Conservation (phyloP, 1,140 invertebrate genomes). For the Drosophila mauritiana region DNA sequence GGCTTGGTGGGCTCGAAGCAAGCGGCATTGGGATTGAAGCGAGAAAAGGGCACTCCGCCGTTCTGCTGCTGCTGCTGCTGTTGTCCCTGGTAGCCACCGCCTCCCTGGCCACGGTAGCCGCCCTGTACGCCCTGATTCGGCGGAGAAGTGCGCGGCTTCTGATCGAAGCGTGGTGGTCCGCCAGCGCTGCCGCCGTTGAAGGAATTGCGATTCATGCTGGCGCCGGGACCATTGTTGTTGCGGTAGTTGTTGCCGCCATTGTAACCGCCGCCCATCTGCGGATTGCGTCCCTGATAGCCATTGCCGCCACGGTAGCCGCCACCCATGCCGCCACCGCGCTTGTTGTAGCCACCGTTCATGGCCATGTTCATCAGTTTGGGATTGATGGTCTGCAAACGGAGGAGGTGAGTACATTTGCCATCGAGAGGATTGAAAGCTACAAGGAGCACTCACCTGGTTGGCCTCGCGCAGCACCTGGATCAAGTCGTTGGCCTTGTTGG, state of each 20-base stretch:
- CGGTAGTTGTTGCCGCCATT: slow-evolving; percentile 58
- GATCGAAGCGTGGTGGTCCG: slow-evolving; percentile 59
- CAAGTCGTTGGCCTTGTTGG: slow-evolving; percentile 96
- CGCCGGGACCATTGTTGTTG: slow-evolving; percentile 53
- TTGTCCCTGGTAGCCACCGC: slow-evolving; percentile 57
- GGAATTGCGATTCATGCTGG: slow-evolving; percentile 52
- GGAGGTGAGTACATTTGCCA: not conserved
- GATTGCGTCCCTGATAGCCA: slow-evolving; percentile 71
- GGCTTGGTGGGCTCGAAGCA: slow-evolving; percentile 72
- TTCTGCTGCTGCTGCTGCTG: slow-evolving; percentile 62
- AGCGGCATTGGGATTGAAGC: slow-evolving; percentile 73
- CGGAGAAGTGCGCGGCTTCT: slow-evolving; percentile 65
- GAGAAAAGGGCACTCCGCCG: slow-evolving; percentile 59
- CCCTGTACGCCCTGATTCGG: slow-evolving; percentile 41
- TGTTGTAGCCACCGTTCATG: slow-evolving; percentile 84
- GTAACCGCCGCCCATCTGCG: slow-evolving; percentile 61
- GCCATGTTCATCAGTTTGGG: slow-evolving; percentile 86
- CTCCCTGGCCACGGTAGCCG: slow-evolving; percentile 56
- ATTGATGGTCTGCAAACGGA: slow-evolving; percentile 85
- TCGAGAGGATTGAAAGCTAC: not conserved
- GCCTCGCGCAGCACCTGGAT: slow-evolving; percentile 97
- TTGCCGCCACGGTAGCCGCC: slow-evolving; percentile 59
- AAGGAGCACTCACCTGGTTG: slow-evolving; percentile 90
- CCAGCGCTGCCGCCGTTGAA: slow-evolving; percentile 44
- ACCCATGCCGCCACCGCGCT: slow-evolving; percentile 57